A percentile compares a stretch with the other conserved stretches of the same genome.
Conservation (phyloP, 2,888 invertebrate species). For the Pedicia rivosa region DNA sequence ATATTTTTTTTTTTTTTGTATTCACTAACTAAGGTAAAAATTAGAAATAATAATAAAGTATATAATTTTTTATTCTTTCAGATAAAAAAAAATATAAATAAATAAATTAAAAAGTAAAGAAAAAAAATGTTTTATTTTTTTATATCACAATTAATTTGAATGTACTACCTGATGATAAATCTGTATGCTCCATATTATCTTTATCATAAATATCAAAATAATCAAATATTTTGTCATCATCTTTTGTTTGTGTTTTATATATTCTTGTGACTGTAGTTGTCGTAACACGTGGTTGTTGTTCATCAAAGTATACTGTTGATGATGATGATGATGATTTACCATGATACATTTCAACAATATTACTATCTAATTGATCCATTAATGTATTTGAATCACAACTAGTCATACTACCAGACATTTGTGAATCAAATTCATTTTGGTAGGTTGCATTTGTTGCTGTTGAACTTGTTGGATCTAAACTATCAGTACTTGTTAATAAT, state of each 20-base stretch:
- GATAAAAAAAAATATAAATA: no score
- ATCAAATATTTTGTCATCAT: conserved; percentile 3
- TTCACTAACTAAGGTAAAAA: no score
- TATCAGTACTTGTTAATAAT: conserved; percentile 52
- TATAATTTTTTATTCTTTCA: no score
- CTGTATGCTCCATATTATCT: background rate
- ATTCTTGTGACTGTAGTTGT: background rate
- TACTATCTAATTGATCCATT: conserved; percentile 52
- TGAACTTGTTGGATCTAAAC: conserved; percentile 61
- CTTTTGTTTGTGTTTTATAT: background rate
- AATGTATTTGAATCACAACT: conserved; percentile 72
- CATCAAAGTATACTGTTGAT: conserved; percentile 3
- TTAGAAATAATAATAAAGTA: no score
- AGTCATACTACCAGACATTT: conserved; percentile 73
- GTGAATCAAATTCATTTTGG: conserved; percentile 69
- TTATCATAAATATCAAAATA: conserved; percentile 3
- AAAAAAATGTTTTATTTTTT: no score
- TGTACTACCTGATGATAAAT: conserved; percentile 5
- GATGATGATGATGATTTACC: conserved; percentile 1
- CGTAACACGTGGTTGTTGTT: background rate
- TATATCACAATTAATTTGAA: conserved; percentile 1
- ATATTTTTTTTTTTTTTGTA: no score
- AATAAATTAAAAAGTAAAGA: no score
- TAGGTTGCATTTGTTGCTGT: conserved; percentile 70
- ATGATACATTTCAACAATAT: conserved; percentile 10